Percentiles rank a stretch among this genome's conserved stretches.
Evolutionary conservation across 2,797 vertebrate species (phyloP).

Genomic region (Rachycentron canadum): DNA sequence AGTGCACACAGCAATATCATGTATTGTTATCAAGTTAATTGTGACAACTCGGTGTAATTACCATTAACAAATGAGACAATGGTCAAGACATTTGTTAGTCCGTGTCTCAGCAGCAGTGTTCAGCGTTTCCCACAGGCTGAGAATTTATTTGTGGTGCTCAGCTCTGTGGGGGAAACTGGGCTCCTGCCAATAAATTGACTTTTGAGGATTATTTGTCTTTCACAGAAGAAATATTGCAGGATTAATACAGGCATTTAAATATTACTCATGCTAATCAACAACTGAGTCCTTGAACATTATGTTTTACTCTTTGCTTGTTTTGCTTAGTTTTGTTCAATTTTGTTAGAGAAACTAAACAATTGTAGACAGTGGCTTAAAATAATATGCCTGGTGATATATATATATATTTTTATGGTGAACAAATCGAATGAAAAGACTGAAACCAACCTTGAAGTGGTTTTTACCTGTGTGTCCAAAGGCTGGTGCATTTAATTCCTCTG

Average conservation of each 20-base stretch:
- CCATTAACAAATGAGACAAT: slow-evolving; percentile 34
- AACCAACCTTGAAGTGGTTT: not conserved
- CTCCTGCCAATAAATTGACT: slow-evolving; percentile 26
- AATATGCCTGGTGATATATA: not conserved
- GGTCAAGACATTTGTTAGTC: slow-evolving; percentile 31
- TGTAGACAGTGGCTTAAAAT: not conserved
- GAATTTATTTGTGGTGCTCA: slow-evolving; percentile 20
- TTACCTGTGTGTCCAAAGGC: not conserved
- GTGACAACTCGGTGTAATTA: slow-evolving; percentile 45
- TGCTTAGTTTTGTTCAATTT: not conserved
- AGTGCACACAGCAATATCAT: not conserved
- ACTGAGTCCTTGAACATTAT: not conserved
- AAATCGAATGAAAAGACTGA: too few relatives aligned
- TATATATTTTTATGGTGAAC: not conserved
- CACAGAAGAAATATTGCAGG: not conserved
- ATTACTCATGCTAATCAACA: not conserved
- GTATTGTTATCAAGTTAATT: slow-evolving; percentile 24
- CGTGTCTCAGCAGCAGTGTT: not conserved
- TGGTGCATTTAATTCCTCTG: not conserved
- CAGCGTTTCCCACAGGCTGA: slow-evolving; percentile 15
- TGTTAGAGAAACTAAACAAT: not conserved
- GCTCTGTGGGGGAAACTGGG: slow-evolving; percentile 7
- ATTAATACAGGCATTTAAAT: not conserved
- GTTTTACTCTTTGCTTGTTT: not conserved
- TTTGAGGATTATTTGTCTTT: slow-evolving; percentile 13